Evolutionary conservation across 2,888 invertebrate species (phyloP).

Genomic region (Drosophila flavopinicola): DNA sequence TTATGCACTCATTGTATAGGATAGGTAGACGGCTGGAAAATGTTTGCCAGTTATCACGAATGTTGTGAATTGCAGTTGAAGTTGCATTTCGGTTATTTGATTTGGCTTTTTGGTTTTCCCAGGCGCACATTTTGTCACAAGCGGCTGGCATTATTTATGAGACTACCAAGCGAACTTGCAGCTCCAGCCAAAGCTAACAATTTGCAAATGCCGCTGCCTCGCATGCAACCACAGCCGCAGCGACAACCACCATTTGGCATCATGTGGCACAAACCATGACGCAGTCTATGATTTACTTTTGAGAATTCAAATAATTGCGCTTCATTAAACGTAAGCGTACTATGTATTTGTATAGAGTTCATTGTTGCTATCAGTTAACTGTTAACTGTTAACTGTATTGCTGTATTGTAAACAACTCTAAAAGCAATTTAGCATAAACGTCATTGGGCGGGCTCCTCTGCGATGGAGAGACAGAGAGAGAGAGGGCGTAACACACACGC

Average conservation of each 20-base stretch:
- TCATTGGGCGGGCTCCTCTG: slow-evolving; percentile 51
- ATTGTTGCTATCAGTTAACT: slow-evolving; percentile 21
- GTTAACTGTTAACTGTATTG: slow-evolving; percentile 13
- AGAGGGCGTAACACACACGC: neutral
- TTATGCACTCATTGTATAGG: slow-evolving; percentile 41
- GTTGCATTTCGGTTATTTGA: slow-evolving; percentile 27
- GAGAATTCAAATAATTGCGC: slow-evolving; percentile 71
- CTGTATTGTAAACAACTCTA: slow-evolving; percentile 53
- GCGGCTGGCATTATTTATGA: slow-evolving; percentile 71
- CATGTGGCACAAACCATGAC: slow-evolving; percentile 73
- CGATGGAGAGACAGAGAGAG: too few relatives aligned
- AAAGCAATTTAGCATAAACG: slow-evolving; percentile 75
- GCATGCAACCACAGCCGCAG: slow-evolving; percentile 23
- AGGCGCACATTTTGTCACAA: slow-evolving; percentile 77
- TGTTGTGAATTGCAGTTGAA: slow-evolving; percentile 35
- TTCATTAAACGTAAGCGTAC: slow-evolving; percentile 73
- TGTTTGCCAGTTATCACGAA: slow-evolving; percentile 76
- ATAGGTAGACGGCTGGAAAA: slow-evolving; percentile 55
- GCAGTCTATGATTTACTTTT: slow-evolving; percentile 66
- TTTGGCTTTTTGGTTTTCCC: slow-evolving; percentile 58
- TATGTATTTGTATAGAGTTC: slow-evolving; percentile 50
- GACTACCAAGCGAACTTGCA: slow-evolving; percentile 34
- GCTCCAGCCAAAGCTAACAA: slow-evolving; percentile 21
- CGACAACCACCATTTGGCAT: slow-evolving; percentile 15
- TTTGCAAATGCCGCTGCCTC: slow-evolving; percentile 53